Evolutionary conservation across 2,113 vertebrate genomes (phyloP).

Genomic region (Eleginops maclovinus): DNA sequence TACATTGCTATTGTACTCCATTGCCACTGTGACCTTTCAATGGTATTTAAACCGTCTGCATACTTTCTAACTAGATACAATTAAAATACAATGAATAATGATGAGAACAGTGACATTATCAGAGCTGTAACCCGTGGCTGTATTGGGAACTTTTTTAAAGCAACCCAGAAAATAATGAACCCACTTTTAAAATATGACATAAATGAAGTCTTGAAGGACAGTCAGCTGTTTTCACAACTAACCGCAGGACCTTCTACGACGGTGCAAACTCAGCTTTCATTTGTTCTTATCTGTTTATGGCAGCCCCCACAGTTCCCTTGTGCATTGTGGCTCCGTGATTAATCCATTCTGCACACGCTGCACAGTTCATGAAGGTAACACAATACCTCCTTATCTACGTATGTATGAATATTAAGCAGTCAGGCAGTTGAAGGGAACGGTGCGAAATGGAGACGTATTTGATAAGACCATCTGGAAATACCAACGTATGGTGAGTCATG

Average conservation of each 20-base stretch:
- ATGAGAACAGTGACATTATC: slow-evolving; percentile 56
- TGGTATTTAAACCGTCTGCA: slow-evolving; percentile 54
- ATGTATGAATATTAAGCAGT: slow-evolving; percentile 61
- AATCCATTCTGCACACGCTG: slow-evolving; percentile 55
- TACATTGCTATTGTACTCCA: slow-evolving; percentile 8
- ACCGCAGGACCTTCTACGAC: slow-evolving; percentile 17
- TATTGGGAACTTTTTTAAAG: slow-evolving; percentile 10
- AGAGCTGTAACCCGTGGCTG: slow-evolving; percentile 14
- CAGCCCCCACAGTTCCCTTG: slow-evolving; percentile 41
- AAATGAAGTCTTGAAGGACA: slow-evolving; percentile 45
- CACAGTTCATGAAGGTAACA: slow-evolving; percentile 51
- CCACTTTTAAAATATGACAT: slow-evolving; percentile 10
- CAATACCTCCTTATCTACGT: slow-evolving; percentile 63
- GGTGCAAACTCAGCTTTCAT: slow-evolving; percentile 30
- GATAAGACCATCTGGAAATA: slow-evolving; percentile 46
- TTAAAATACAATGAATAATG: slow-evolving; percentile 45
- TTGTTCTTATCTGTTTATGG: slow-evolving; percentile 56
- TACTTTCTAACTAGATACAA: slow-evolving; percentile 51
- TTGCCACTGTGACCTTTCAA: slow-evolving; percentile 59
- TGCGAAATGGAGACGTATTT: slow-evolving; percentile 45
- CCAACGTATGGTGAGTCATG: slow-evolving; percentile 34
- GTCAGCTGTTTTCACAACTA: slow-evolving; percentile 36
- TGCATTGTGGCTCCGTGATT: slow-evolving; percentile 57
- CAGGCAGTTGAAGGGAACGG: slow-evolving; percentile 23
- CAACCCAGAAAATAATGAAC: slow-evolving; percentile 22